Conservation (phyloP, 1,140 invertebrate species). For the Coptotermes formosanus region DNA sequence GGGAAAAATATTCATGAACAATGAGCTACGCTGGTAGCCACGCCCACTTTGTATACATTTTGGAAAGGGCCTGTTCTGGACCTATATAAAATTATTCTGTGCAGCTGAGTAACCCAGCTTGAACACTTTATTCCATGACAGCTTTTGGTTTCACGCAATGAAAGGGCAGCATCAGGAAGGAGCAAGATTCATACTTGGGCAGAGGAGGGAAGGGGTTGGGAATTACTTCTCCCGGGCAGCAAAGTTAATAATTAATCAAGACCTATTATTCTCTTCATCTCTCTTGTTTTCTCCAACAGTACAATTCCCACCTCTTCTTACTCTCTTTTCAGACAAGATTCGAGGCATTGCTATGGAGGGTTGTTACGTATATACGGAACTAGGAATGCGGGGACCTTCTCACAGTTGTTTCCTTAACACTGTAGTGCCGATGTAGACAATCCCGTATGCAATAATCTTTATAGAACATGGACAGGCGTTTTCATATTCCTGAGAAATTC, state of each 20-base stretch:
- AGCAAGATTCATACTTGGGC: neutral
- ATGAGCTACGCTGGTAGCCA: too few species aligned
- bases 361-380: neutral
- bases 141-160: slow-evolving; percentile 10
- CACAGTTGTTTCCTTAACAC: neutral
- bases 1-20: too few species aligned
- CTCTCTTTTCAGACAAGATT: neutral
- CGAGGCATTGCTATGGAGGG: neutral
- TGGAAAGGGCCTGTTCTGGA: too few species aligned
- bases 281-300: neutral
- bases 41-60: too few species aligned
- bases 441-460: too few species aligned
- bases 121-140: neutral
- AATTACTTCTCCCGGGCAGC: slow-evolving; percentile 14
- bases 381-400: neutral
- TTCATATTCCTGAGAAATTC: too few species aligned
- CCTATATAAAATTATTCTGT: neutral
- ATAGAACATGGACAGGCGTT: too few species aligned
- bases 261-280: slow-evolving; percentile 4
- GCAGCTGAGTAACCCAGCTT: neutral
- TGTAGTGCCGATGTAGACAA: too few species aligned
- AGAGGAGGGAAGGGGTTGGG: neutral
- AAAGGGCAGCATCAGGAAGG: neutral
- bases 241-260: slow-evolving; percentile 20
- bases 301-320: neutral